Evolutionary conservation across 1,140 invertebrate species (phyloP).

Genomic region (Diabrotica virgifera): DNA sequence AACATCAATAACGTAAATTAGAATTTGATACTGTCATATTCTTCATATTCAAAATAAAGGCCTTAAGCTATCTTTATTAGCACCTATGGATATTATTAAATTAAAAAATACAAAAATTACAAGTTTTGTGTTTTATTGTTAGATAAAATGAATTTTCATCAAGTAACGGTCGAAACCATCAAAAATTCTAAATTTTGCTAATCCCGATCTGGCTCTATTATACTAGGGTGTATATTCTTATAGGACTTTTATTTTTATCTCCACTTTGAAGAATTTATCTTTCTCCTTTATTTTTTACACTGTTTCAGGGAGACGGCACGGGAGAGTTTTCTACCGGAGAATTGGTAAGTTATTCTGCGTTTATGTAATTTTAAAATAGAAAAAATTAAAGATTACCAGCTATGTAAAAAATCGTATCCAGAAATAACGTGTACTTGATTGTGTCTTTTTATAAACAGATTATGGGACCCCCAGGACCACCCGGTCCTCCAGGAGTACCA

Average conservation of each 20-base stretch:
- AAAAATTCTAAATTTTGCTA: too few relatives aligned
- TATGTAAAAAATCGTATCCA: neutral
- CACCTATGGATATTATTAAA: too few relatives aligned
- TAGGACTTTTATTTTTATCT: neutral
- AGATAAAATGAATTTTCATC: too few relatives aligned
- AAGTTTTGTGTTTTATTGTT: too few relatives aligned
- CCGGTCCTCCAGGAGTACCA: slow-evolving; percentile 69
- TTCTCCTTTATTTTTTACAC: slow-evolving; percentile 49
- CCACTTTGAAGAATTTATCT: slow-evolving; percentile 22
- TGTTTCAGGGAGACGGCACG: slow-evolving; percentile 74
- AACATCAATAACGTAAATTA: neutral
- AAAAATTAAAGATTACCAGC: too few relatives aligned
- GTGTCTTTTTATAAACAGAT: slow-evolving; percentile 46
- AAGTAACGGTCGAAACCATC: too few relatives aligned
- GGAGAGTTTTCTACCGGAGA: slow-evolving; percentile 69
- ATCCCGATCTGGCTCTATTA: too few relatives aligned
- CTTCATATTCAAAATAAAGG: too few relatives aligned
- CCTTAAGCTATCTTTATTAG: too few relatives aligned
- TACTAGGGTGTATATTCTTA: neutral
- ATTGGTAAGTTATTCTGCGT: slow-evolving; percentile 51
- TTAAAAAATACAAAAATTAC: too few relatives aligned
- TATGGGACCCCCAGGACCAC: slow-evolving; percentile 80
- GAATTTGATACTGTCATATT: neutral
- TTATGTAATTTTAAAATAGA: too few relatives aligned
- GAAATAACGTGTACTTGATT: too few relatives aligned